Evolutionary conservation across 2,888 invertebrate genomes (phyloP).

Genomic region (Plutella xylostella): DNA sequence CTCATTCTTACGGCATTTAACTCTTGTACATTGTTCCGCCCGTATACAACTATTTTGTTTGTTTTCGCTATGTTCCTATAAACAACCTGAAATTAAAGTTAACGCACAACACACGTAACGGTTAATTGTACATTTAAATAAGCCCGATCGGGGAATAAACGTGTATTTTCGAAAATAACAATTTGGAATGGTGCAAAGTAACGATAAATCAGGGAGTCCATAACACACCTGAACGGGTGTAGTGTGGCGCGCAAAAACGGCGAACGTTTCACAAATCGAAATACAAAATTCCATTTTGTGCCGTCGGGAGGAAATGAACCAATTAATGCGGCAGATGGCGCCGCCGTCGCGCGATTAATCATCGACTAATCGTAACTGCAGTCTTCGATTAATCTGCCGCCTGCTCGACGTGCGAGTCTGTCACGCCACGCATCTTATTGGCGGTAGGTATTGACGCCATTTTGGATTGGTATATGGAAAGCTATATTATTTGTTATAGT

Average conservation of each 20-base stretch:
- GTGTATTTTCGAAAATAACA: constrained; percentile 10
- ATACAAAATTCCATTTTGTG: constrained; percentile 66
- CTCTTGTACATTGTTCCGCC: constrained; percentile 26
- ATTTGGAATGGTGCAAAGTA: constrained; percentile 30
- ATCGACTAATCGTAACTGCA: constrained; percentile 69
- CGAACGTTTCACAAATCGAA: constrained; percentile 50
- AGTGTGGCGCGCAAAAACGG: constrained; percentile 45
- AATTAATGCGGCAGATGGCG: constrained; percentile 70
- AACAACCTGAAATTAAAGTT: background rate
- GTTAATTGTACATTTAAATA: constrained; percentile 1
- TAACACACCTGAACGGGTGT: constrained; percentile 52
- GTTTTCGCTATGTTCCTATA: constrained; percentile 14
- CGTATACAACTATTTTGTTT: constrained; percentile 31
- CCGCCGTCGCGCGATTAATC: constrained; percentile 66
- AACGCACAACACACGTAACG: background rate
- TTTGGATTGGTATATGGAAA: too few relatives aligned
- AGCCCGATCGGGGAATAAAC: background rate
- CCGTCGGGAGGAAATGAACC: constrained; percentile 68
- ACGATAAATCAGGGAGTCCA: constrained; percentile 47
- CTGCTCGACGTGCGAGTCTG: too few relatives aligned
- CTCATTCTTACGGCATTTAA: constrained; percentile 51
- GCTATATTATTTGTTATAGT: too few relatives aligned
- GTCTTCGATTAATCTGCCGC: constrained; percentile 70
- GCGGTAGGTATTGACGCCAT: too few relatives aligned
- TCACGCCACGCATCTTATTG: too few relatives aligned